phyloP scores from a whole-genome alignment of 2,797 vertebrate genomes.

The Leuciscus waleckii region DNA sequence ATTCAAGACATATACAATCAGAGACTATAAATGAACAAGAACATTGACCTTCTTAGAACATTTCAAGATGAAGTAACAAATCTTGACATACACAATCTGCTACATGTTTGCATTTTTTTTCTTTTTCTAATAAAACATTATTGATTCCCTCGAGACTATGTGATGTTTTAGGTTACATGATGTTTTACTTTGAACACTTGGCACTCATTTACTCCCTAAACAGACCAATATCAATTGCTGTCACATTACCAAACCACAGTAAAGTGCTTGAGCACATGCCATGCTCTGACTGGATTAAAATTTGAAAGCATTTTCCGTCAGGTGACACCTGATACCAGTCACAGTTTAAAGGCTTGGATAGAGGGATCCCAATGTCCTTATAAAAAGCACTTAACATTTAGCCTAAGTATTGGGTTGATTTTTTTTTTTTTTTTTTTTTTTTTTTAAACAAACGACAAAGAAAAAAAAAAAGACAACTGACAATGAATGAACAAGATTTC shows the following conservation, averaged over 20 bases:
- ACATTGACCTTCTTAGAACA: constrained; percentile 11
- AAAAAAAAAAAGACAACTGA: too few relatives aligned
- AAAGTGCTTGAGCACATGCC: neutral
- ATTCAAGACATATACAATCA: constrained; percentile 1
- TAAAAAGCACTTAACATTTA: neutral
- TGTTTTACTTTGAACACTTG: neutral
- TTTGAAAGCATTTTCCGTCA: neutral
- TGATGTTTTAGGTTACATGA: neutral
- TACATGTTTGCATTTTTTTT: neutral
- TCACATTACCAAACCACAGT: neutral
- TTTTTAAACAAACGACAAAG: too few relatives aligned
- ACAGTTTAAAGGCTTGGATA: neutral
- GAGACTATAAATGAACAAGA: neutral
- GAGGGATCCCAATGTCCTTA: neutral
- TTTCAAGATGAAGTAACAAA: neutral
- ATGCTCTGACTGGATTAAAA: constrained; percentile 3
- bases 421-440: neutral
- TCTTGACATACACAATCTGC: neutral
- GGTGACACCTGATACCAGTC: neutral
- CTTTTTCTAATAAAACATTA: neutral
- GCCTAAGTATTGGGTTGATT: neutral
- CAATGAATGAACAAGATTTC: neutral
- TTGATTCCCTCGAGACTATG: neutral
- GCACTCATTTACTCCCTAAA: neutral
- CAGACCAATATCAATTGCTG: neutral